Percentiles rank a stretch among this genome's conserved stretches.
Evolutionary conservation across 1,140 invertebrate genomes (phyloP).

Genomic region (Aphis craccivora): DNA sequence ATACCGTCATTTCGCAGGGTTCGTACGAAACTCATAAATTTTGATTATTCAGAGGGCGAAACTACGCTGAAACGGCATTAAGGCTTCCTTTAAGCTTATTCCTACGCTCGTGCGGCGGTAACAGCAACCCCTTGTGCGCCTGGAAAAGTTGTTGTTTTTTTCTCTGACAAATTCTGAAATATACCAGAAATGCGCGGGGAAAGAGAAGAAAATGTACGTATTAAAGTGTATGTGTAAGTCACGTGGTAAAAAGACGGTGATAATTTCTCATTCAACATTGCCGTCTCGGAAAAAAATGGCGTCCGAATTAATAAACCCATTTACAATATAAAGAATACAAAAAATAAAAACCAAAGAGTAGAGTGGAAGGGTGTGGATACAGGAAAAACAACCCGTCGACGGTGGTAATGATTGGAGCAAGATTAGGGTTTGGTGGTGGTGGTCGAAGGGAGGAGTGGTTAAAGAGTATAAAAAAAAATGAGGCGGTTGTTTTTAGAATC

Average conservation of each 20-base stretch:
- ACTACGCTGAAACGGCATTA: conserved; percentile 57
- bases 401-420: background rate
- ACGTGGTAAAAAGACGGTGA: conserved; percentile 32
- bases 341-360: conserved; percentile 34
- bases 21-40: conserved; percentile 57
- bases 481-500: conserved; percentile 53
- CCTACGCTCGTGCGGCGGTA: background rate
- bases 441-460: conserved; percentile 19
- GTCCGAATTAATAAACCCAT: conserved; percentile 48
- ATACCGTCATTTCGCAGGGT: conserved; percentile 56
- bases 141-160: conserved; percentile 52
- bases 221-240: too few relatives aligned
- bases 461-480: conserved; percentile 28
- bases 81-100: conserved; percentile 57
- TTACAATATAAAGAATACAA: conserved; percentile 33
- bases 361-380: background rate
- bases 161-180: conserved; percentile 53
- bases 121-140: conserved; percentile 36
- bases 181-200: background rate
- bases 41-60: conserved; percentile 58
- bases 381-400: background rate
- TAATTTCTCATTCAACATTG: conserved; percentile 46
- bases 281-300: conserved; percentile 44
- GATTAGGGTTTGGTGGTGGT: background rate
- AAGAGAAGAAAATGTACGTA: background rate